Percentiles rank a stretch among this genome's conserved stretches.
Evolutionary conservation across 1,140 invertebrate genomes (phyloP).

Genomic region (Drosophila dunni): DNA sequence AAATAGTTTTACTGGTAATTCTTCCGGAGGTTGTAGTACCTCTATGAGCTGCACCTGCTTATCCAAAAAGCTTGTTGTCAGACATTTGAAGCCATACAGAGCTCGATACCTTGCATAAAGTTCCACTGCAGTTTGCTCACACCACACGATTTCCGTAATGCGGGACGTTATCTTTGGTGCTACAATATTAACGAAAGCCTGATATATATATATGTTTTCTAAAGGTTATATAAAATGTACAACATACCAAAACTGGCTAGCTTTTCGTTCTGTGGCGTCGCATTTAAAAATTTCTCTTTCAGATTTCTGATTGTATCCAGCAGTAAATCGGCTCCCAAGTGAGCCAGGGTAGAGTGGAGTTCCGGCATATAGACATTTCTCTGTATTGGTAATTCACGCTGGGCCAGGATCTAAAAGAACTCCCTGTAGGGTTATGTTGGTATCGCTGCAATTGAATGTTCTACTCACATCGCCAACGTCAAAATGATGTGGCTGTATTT

Average conservation of each 20-base stretch:
- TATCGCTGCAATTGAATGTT: neutral
- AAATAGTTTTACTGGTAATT: neutral
- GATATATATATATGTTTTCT: slow-evolving; percentile 8
- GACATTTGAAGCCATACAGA: slow-evolving; percentile 87
- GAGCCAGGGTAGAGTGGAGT: slow-evolving; percentile 88
- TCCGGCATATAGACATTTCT: slow-evolving; percentile 88
- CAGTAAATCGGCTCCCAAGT: slow-evolving; percentile 89
- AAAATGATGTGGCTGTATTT: slow-evolving; percentile 93
- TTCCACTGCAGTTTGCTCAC: slow-evolving; percentile 86
- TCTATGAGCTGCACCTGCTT: slow-evolving; percentile 87
- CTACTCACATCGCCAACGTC: slow-evolving; percentile 89
- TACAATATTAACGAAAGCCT: slow-evolving; percentile 67
- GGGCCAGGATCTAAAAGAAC: slow-evolving; percentile 88
- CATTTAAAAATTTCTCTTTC: slow-evolving; percentile 86
- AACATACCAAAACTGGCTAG: slow-evolving; percentile 89
- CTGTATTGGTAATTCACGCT: slow-evolving; percentile 87
- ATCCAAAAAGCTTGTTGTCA: slow-evolving; percentile 87
- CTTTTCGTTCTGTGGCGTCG: slow-evolving; percentile 87
- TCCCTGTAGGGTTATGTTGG: neutral
- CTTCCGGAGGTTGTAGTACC: slow-evolving; percentile 81
- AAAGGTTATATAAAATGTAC: slow-evolving; percentile 10
- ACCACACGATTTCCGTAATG: slow-evolving; percentile 88
- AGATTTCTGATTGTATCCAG: slow-evolving; percentile 88
- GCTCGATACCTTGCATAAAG: slow-evolving; percentile 89
- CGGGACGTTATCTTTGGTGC: slow-evolving; percentile 89